Evolutionary conservation across 1,140 invertebrate species (phyloP), one percentile per base, ranked within the genome.

Genomic region (Mizuhopecten yessoensis): DNA sequence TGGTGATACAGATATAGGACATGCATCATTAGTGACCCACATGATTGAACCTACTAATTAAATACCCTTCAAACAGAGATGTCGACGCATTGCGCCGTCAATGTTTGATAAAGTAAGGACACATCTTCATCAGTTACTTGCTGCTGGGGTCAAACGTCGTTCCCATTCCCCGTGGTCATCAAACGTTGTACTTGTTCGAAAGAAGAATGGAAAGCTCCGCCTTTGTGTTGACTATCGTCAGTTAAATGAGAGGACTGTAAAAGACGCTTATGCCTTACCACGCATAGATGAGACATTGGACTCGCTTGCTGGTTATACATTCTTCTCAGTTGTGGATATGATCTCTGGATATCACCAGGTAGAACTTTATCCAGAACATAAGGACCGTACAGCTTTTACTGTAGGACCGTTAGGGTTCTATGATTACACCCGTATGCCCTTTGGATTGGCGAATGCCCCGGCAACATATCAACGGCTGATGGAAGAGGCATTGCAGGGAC

Each of bases 381-480:
- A 92, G 34, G 86, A 89, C 17, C 33, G 86, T 10, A 92, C 91
- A 33, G 91, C 88, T 13, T 91, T 91, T 87, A 87, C 91, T 17
- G 91, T 91, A 34, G 88, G 90, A 23, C 88, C 90, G 36, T 29
- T 88, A 2, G 88, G 90, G n/a, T 89, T 91, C 57, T 92, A 39
- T 11, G 88, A 91, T 33, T 91, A 23, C 33, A 89, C 34, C 34
- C 89, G 86, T 34, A 87, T 97, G 23, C 93, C 94, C 34, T 96
- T 96, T 93, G 96, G 96, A 0, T 89, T 97, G 0, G 94, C 94
- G 7, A 93, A 95, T 45, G 94, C 95, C 33, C 95, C 95, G 5
- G 92, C 95, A 23, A 94, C 96, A 17, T 97, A 97, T 91, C 96
- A 97, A 93, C 90, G 97, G 13, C 96, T 96, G 20, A 97, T 97